Evolutionary conservation across 2,888 invertebrate genomes (phyloP).

Genomic region (Icerya purchasi): DNA sequence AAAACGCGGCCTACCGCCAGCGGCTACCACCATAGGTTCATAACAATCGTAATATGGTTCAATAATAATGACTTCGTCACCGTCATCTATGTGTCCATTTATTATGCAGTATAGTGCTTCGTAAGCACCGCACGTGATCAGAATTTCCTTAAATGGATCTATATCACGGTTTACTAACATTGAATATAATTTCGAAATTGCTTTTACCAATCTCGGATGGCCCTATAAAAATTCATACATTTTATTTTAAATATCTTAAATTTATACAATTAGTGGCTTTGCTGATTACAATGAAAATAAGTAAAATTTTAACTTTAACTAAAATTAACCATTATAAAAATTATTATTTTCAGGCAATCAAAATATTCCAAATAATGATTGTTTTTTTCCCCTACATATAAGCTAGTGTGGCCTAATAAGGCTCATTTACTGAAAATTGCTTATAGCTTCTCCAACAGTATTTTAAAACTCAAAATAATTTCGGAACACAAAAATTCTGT

Average conservation of each 20-base stretch:
- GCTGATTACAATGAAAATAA: background rate
- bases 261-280: background rate
- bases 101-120: constrained; percentile 74
- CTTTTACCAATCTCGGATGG: constrained; percentile 69
- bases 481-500: no score
- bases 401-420: no score
- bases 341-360: no score
- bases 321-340: no score
- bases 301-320: background rate
- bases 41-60: constrained; percentile 98
- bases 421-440: no score
- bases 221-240: constrained; percentile 66
- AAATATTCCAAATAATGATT: no score
- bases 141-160: constrained; percentile 64
- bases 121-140: constrained; percentile 84
- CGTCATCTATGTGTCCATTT: constrained; percentile 64
- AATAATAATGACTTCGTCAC: constrained; percentile 83
- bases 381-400: no score
- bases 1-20: constrained; percentile 71
- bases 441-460: no score
- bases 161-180: constrained; percentile 48
- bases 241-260: background rate
- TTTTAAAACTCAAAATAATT: no score
- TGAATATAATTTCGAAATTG: constrained; percentile 63
- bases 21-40: constrained; percentile 74